These are phyloP conservation scores for Odontocolon sp. DNA, from an alignment of 2,888 invertebrate species.

Conservation along the genomic window DNA sequence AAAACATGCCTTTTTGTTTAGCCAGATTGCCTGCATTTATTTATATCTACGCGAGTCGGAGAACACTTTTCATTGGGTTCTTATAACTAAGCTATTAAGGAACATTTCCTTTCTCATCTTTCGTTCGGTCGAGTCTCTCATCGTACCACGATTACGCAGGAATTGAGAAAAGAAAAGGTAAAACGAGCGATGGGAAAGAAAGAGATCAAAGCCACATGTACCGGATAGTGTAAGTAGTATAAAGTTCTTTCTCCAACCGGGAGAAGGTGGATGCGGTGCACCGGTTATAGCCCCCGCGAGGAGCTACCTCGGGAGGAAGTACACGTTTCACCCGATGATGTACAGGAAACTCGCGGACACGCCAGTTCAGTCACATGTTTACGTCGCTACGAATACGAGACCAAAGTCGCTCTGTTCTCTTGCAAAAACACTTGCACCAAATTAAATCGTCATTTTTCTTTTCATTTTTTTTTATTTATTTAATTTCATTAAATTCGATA, in stretches of 20 bases:
- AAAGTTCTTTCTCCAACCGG: constrained; percentile 46
- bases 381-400: constrained; percentile 62
- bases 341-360: constrained; percentile 70
- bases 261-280: constrained; percentile 42
- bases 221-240: constrained; percentile 28
- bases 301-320: constrained; percentile 70
- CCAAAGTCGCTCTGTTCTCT: constrained; percentile 38
- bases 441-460: neutral
- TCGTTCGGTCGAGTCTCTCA: constrained; percentile 47
- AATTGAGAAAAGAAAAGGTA: constrained; percentile 6
- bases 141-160: constrained; percentile 66
- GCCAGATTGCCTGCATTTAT: too few species aligned
- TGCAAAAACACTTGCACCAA: neutral
- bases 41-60: too few species aligned
- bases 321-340: constrained; percentile 76
- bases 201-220: constrained; percentile 32
- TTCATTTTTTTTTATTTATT: neutral
- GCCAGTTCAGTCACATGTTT: constrained; percentile 74
- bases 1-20: too few species aligned
- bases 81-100: too few species aligned
- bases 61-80: too few species aligned
- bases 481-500: neutral
- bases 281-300: constrained; percentile 60
- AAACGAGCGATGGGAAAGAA: constrained; percentile 50
- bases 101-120: constrained; percentile 16